Percentiles rank a stretch among this genome's conserved stretches.
Evolutionary conservation across 1,140 invertebrate genomes (phyloP).

Genomic region (Pomacea maculata): DNA sequence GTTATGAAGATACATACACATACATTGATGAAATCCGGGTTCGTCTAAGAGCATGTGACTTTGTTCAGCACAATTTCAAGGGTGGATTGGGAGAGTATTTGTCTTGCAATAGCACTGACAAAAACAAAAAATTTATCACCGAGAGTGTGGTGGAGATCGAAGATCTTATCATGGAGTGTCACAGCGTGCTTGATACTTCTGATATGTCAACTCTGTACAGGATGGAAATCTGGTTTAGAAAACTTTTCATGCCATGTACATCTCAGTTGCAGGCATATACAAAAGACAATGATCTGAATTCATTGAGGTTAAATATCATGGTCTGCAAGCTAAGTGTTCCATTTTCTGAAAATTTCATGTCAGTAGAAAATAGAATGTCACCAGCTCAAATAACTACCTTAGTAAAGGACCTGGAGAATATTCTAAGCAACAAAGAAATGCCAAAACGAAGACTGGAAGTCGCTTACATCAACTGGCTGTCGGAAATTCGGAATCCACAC

Average conservation of each 20-base stretch:
- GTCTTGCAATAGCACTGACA: neutral
- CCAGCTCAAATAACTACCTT: neutral
- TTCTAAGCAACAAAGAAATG: neutral
- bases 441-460: slow-evolving; percentile 30
- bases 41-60: slow-evolving; percentile 28
- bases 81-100: slow-evolving; percentile 14
- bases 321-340: slow-evolving; percentile 29
- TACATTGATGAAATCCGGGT: slow-evolving; percentile 29
- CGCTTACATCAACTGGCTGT: slow-evolving; percentile 36
- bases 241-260: neutral
- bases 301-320: slow-evolving; percentile 26
- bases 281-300: neutral
- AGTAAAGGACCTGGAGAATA: too few relatives aligned
- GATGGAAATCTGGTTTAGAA: neutral
- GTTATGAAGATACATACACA: slow-evolving; percentile 20
- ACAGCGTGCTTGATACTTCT: slow-evolving; percentile 14
- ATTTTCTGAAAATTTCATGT: neutral
- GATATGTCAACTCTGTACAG: neutral
- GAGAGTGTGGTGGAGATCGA: slow-evolving; percentile 24
- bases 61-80: slow-evolving; percentile 9
- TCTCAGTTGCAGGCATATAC: too few relatives aligned
- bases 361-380: slow-evolving; percentile 15
- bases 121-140: slow-evolving; percentile 6
- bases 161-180: slow-evolving; percentile 34
- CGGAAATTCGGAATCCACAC: slow-evolving; percentile 23